phyloP scores from a whole-genome alignment of 2,888 invertebrate genomes.

The Cephus pulcher region DNA sequence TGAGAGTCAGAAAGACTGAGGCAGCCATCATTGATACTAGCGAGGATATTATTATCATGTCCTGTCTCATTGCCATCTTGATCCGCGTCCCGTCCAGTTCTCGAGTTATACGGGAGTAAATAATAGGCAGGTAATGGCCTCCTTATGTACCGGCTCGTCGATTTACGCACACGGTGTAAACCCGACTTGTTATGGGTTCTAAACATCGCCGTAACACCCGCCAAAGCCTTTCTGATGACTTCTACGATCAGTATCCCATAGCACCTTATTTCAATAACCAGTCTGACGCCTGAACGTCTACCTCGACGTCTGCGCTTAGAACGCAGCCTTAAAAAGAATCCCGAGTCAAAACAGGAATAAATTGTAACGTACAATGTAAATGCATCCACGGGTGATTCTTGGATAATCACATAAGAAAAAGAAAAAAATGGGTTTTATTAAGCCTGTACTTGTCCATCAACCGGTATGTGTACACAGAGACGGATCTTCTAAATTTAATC shows the following conservation, averaged over 20 bases:
- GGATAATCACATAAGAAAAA: too few species aligned
- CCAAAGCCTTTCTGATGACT: not conserved
- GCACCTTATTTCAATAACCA: slow-evolving; percentile 5
- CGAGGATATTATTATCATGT: not conserved
- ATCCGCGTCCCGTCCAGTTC: not conserved
- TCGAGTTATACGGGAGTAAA: slow-evolving; percentile 1
- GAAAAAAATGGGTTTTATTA: too few species aligned
- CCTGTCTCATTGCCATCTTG: not conserved
- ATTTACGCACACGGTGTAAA: not conserved
- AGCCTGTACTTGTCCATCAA: too few species aligned
- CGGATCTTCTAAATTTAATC: too few species aligned
- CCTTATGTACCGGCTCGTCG: slow-evolving; percentile 2
- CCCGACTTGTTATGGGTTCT: not conserved
- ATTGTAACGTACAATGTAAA: too few species aligned
- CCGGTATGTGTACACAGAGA: too few species aligned
- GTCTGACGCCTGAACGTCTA: not conserved
- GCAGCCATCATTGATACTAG: not conserved
- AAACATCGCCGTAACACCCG: slow-evolving; percentile 2
- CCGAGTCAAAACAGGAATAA: too few species aligned
- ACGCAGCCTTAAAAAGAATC: not conserved
- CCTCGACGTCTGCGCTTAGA: not conserved
- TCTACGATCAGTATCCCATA: not conserved
- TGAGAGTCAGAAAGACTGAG: slow-evolving; percentile 15
- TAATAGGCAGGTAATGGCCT: slow-evolving; percentile 1
- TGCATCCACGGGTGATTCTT: too few species aligned